Base-by-base conservation (phyloP, 2,797 vertebrate genomes). In the Acanthurus leucopareius region DNA sequence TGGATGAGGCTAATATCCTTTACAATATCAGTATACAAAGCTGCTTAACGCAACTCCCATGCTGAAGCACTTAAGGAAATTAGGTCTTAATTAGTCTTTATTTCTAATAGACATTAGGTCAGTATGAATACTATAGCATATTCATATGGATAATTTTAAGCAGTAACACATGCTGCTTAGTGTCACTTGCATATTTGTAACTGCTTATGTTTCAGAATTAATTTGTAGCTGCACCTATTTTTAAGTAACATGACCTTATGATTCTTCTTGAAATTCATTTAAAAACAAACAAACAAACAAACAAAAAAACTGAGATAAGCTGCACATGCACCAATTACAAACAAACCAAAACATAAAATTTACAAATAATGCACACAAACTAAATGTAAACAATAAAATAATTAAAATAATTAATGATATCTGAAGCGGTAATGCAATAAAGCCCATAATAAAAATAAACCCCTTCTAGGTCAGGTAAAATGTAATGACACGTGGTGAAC, bases 1-100 rank as follows among this genome's bases (percentile, higher is more conserved):
- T 82, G 82, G 81, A 78, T 88, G 84, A 79, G 49, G 69, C 74
- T 86, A 88, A 90, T 83, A 81, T 85, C 63, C 85, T 86, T 91
- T 80, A 80, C 75, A 79, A 88, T 89, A 90, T 85, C 71, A 82
- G 69, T 73, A 77, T 77, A 91, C 80, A 90, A 84, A 87, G 75
- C 86, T 83, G 84, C 88, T 87, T 88, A 87, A 86, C 80, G 25
- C 57, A 64, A 69, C 61, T 83, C 82, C 86, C 83, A 85, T 75
- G 84, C 59, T 66, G 73, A 65, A 84, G 76, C 79, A 78, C 79
- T 88, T 82, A 87, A 72, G 63, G 49, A 87, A 82, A 88, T 86
- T 22, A 86, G 84, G 65, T 69, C 65, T 64, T 91, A 88, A 85
- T 86, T 75, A 80, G 74, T 56, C 38, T 82, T 75, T 77, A 73